A percentile compares a stretch with the other conserved stretches of the same genome.
Evolutionary conservation across 2,113 vertebrate genomes (phyloP).

Genomic region (Macquaria ambigua): DNA sequence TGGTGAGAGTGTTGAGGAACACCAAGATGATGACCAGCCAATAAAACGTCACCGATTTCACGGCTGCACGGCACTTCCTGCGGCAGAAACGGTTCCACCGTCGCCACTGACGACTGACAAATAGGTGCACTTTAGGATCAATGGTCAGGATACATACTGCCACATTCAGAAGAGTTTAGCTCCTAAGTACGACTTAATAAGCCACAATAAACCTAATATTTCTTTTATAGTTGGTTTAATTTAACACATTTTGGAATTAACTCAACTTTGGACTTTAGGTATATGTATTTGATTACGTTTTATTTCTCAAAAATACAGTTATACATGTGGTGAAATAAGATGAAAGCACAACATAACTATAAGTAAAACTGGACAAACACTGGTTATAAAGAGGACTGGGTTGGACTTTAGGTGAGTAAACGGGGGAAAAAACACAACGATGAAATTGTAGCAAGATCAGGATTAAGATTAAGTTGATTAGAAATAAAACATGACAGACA

Average conservation of each 20-base stretch:
- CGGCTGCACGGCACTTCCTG: conserved; percentile 93
- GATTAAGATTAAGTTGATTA: not conserved
- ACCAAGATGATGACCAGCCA: conserved; percentile 99
- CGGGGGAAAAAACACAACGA: conserved; percentile 5
- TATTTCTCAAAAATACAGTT: not conserved
- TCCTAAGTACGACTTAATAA: not conserved
- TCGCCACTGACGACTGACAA: conserved; percentile 93
- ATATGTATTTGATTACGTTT: not conserved
- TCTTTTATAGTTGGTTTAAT: not conserved
- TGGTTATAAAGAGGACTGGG: not conserved
- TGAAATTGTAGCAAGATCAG: not conserved
- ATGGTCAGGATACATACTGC: not conserved
- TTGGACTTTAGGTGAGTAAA: not conserved
- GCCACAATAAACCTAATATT: not conserved
- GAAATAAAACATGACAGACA: conserved; percentile 3
- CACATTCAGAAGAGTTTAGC: not conserved
- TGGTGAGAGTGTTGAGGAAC: conserved; percentile 99
- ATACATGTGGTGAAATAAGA: conserved; percentile 9
- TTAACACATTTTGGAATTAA: not conserved
- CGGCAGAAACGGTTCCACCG: conserved; percentile 97
- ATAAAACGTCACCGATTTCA: conserved; percentile 97
- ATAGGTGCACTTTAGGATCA: not conserved
- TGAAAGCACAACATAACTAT: not conserved
- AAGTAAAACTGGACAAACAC: not conserved
- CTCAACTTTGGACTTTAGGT: not conserved